Percentiles rank a stretch among this genome's conserved stretches.
phyloP scores from a whole-genome alignment of 1,140 invertebrate genomes.

The Bombus vancouverensis region DNA sequence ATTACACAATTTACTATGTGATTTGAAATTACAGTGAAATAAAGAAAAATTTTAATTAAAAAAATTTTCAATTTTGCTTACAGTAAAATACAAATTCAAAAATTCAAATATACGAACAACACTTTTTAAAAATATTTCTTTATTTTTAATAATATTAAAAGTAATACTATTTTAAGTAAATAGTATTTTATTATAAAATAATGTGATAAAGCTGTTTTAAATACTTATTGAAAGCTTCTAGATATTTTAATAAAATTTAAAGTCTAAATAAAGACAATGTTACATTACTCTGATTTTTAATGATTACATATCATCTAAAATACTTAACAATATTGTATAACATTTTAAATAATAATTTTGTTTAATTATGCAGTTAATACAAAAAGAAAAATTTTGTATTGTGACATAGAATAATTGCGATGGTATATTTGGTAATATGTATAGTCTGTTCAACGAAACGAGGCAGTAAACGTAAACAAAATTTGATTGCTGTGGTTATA shows the following conservation, averaged over 20 bases:
- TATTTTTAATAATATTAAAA: neutral
- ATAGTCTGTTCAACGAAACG: no score
- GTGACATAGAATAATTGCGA: neutral
- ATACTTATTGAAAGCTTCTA: neutral
- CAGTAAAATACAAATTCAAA: neutral
- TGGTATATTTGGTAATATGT: neutral
- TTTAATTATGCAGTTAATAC: neutral
- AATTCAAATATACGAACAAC: neutral
- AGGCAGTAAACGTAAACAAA: no score
- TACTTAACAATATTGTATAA: neutral
- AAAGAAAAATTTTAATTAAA: neutral
- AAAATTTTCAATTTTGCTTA: neutral
- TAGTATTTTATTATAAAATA: neutral
- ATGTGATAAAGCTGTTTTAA: neutral
- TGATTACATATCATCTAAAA: no score
- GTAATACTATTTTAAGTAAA: neutral
- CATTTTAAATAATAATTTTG: neutral
- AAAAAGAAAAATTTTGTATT: neutral
- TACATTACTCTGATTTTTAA: neutral
- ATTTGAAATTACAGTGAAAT: neutral
- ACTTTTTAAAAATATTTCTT: neutral
- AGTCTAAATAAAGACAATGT: neutral
- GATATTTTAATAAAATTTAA: neutral
- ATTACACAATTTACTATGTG: no score
- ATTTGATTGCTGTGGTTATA: no score